Evolutionary conservation across 2,888 invertebrate genomes (phyloP), one percentile per base, ranked within the genome.

Genomic region (Saturnia japonica): DNA sequence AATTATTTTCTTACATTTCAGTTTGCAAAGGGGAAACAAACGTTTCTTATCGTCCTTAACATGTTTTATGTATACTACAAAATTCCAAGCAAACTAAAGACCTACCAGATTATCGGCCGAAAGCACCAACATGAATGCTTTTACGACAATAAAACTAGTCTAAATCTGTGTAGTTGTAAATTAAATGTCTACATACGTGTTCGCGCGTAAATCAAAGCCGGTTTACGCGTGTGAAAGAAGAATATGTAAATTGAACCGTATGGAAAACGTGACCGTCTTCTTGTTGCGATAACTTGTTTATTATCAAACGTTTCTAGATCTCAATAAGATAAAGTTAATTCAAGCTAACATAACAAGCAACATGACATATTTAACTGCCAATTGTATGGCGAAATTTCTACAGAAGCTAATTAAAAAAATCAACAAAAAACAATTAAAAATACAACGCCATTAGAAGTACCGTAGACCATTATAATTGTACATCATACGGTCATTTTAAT

Each of bases 171-270:
- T 77, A 81, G 83, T 80, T 82, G 85, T 88, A 88, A 88, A 88
- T 86, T 88, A 85, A 80, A 85, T 83, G 70, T 70, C 70, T 79
- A 77, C 76, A 76, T 84, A 82, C 83, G 82, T 82, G 80, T 82
- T 79, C 79, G 78, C 78, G 77, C 84, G 85, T 89, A 90, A 89
- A 90, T 90, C 88, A 89, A 82, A 80, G 77, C 80, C 84, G 86
- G 89, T 90, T 89, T 89, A 90, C 81, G 81, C 74, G 75, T 77
- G 76, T 74, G 77, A 77, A 75, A 74, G 77, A 79, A 78, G 77
- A 80, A 67, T 70, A 82, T 80, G 79, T 81, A 80, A 84, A 82
- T 78, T 76, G 75, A 80, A 74, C 75, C 77, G 75, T 75, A 76
- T 76, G 74, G 74, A 75, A 71, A 80, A 83, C 82, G 80, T 82